Base-by-base conservation (phyloP, 2,797 vertebrate species). In the Coracias cyanogaster region DNA sequence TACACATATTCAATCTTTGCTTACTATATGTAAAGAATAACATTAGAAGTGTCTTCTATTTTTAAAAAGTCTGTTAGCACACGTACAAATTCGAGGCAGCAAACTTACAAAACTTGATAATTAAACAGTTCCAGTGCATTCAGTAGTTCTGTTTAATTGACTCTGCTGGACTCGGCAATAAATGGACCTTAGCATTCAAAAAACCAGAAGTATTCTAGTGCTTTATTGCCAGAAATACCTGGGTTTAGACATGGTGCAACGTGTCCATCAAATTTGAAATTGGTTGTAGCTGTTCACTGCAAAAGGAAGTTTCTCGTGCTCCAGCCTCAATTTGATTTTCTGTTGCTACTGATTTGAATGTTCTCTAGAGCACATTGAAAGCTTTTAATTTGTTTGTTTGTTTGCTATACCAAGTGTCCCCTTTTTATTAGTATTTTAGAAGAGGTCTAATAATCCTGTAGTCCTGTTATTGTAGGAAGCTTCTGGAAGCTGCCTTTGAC, bases 371-470 rank as follows among this genome's bases (percentile, higher is more conserved):
- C 1, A 0, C 57, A 20, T 10, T 79, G 31, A 26, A 76, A 79
- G 18, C 13, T 20, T 35, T 33, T 35, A 9, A 10, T 22, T 52
- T 61, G 1, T 0, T 0, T 1, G 16, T 69, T 57, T 72, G 29
- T 33, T 57, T 25, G 2, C 57, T 77, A 58, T 22, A 35, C 28
- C 6, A 71, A 64, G 11, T 57, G 7, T 26, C 43, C 60, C 6
- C 26, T 71, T 80, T 3, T 81, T 82, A 51, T 26, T 26, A 43
- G 28, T 52, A 4, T 35, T 91, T 90, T 45, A 41, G 12, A 74
- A 54, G 26, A 65, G 6, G 35, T 67, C 33, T 82, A 60, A 22
- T 74, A 62, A 52, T 71, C 11, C 13, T 20, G 3, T 81, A 55
- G 29, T 64, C 14, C 2, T 37, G 41, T 61, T 41, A 33, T 31